Percentiles rank a stretch among this genome's conserved stretches.
phyloP scores from a whole-genome alignment of 1,140 invertebrate genomes.

The Drosophila bocki region DNA sequence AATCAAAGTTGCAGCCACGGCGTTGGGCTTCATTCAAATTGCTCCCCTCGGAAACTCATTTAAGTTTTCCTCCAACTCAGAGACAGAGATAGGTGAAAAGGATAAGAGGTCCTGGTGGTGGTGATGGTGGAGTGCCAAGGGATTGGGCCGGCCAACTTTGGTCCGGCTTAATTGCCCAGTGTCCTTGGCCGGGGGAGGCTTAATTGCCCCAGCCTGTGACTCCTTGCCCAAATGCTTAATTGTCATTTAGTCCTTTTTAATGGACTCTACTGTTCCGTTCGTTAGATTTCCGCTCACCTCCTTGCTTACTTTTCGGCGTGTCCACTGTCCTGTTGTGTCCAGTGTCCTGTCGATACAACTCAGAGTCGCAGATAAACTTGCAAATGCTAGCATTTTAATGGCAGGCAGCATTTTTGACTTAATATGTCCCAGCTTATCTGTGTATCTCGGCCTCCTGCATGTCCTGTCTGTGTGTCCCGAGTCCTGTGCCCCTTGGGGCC shows the following conservation, averaged over 20 bases:
- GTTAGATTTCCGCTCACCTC: conserved; percentile 78
- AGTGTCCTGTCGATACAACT: conserved; percentile 40
- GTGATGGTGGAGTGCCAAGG: conserved; percentile 37
- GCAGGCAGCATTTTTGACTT: conserved; percentile 72
- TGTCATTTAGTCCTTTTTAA: conserved; percentile 84
- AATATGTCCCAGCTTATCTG: conserved; percentile 65
- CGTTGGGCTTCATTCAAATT: conserved; percentile 66
- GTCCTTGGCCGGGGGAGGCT: conserved; percentile 71
- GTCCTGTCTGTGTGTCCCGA: conserved; percentile 20
- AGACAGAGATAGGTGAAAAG: conserved; percentile 76
- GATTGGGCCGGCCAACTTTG: conserved; percentile 67
- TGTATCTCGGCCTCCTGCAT: conserved; percentile 30
- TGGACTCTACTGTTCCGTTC: conserved; percentile 71
- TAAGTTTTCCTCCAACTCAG: conserved; percentile 57
- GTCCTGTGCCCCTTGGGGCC: conserved; percentile 34
- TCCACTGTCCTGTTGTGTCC: conserved; percentile 35
- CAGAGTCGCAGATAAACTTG: conserved; percentile 67
- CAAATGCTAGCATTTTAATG: conserved; percentile 81
- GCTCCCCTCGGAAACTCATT: conserved; percentile 69
- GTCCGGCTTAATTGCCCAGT: conserved; percentile 79
- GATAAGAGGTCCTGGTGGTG: conserved; percentile 58
- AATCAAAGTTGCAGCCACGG: conserved; percentile 66
- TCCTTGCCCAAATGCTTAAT: conserved; percentile 71
- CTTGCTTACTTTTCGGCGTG: conserved; percentile 39
- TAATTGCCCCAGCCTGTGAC: conserved; percentile 63